Evolutionary conservation across 1,140 invertebrate genomes (phyloP), one percentile per base, ranked within the genome.

Genomic region (Polyergus mexicanus): DNA sequence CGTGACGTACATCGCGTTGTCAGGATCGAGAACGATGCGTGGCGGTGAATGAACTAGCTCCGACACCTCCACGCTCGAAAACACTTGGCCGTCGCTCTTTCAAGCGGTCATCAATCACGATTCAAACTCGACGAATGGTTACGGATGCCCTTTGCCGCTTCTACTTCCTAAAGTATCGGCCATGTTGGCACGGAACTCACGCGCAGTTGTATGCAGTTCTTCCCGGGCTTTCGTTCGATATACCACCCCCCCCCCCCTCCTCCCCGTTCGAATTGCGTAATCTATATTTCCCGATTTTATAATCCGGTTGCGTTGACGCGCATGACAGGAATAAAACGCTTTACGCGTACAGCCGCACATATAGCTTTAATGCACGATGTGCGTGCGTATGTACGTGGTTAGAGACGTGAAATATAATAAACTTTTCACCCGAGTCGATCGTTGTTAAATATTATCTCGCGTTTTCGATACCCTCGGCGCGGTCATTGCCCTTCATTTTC

Each of bases 31-130:
- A 41, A 38, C 47, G 77, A 44, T 80, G 77, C 77, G 77, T 54
- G 62, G 41, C 54, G 62, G 41, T 54, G 76, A 81, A 58, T 72
- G 35, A 72, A 54, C 66, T 35, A 35, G 66, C 65, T 84, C 85
- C 85, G 91, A 86, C 91, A 89, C 86, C 89, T 90, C 84, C 65
- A 32, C 88, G 89, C 88, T 92, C 69, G 90, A 93, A 92, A 93
- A 93, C 91, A 93, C 92, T 93, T 93, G 90, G 84, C 84, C 86
- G 72, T 86, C 87, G 88, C 76, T 66, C 35, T 91, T 86, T 81
- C 78, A 91, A 76, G 89, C 81, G 92, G 90, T 92, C 93, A 93
- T 93, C 92, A 92, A 93, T 93, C 92, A 92, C 92, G 91, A 88
- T 90, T 84, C 86, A 72, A 89, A 85, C 84, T 86, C 84, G 69